Evolutionary conservation across 2,797 vertebrate genomes (phyloP).

Genomic region (Siniperca scherzeri): DNA sequence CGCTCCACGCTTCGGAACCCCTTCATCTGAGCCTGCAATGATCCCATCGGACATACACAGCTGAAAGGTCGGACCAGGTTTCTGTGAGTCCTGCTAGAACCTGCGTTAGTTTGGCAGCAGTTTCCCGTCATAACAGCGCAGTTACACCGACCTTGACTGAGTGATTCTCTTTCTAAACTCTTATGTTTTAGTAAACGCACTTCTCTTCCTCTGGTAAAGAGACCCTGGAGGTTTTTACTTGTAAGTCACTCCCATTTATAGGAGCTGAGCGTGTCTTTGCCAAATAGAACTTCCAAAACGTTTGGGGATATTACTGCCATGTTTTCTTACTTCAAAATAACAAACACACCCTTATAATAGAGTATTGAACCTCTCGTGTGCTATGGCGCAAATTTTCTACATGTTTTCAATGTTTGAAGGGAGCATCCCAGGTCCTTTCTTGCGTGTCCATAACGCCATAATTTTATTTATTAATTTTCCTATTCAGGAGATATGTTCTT

Average conservation of each 20-base stretch:
- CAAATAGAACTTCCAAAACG: not conserved
- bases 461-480: not conserved
- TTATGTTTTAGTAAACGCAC: not conserved
- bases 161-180: slow-evolving; percentile 17
- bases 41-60: slow-evolving; percentile 51
- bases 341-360: not conserved
- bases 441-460: not conserved
- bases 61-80: slow-evolving; percentile 68
- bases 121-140: slow-evolving; percentile 6
- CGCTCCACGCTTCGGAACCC: not conserved
- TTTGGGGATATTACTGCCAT: not conserved
- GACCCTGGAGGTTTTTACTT: slow-evolving; percentile 20
- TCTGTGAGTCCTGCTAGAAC: not conserved
- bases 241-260: slow-evolving; percentile 5
- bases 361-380: not conserved
- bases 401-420: not conserved
- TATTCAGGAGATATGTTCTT: not conserved
- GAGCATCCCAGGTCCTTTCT: not conserved
- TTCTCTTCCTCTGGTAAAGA: not conserved
- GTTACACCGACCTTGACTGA: not conserved
- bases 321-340: not conserved
- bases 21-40: slow-evolving; percentile 48
- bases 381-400: not conserved
- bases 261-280: slow-evolving; percentile 9
- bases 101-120: not conserved